These are phyloP conservation scores for Hermaeophaga mercurialis DNA, from an alignment of 2,888 invertebrate species.

Conservation along the genomic window DNA sequence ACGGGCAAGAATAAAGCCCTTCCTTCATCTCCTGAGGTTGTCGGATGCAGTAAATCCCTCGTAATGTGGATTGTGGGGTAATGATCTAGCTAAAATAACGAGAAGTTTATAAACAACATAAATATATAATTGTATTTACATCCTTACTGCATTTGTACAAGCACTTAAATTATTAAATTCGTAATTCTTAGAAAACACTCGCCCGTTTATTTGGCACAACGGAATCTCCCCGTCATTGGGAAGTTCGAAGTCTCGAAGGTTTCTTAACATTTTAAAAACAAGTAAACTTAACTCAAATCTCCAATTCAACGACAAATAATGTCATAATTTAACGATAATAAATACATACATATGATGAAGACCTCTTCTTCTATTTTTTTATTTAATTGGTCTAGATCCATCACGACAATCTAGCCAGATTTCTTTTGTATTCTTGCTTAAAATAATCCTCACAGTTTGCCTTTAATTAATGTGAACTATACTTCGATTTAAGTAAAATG, in stretches of 20 bases:
- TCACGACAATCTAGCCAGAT: too few species aligned
- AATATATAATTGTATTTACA: too few species aligned
- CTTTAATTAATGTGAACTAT: too few species aligned
- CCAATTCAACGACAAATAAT: too few species aligned
- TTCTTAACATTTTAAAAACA: conserved; percentile 42
- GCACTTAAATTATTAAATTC: conserved; percentile 63
- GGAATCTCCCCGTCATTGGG: conserved; percentile 60
- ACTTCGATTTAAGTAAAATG: too few species aligned
- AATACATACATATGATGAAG: too few species aligned
- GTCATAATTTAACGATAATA: too few species aligned
- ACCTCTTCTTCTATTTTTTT: too few species aligned
- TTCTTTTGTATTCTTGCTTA: too few species aligned
- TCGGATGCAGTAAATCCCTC: conserved; percentile 64
- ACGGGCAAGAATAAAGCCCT: conserved; percentile 66
- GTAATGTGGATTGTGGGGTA: conserved; percentile 76
- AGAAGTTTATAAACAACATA: too few species aligned
- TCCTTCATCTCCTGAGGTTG: conserved; percentile 61
- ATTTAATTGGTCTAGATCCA: too few species aligned
- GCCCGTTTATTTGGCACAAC: conserved; percentile 68
- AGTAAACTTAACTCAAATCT: not conserved
- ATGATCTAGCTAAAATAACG: conserved; percentile 62
- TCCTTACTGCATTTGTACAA: conserved; percentile 66
- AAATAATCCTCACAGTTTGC: too few species aligned
- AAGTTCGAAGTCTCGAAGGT: conserved; percentile 49
- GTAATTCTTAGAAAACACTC: conserved; percentile 64